Conservation (phyloP, 2,113 vertebrate species). For the Ondatra zibethicus region DNA sequence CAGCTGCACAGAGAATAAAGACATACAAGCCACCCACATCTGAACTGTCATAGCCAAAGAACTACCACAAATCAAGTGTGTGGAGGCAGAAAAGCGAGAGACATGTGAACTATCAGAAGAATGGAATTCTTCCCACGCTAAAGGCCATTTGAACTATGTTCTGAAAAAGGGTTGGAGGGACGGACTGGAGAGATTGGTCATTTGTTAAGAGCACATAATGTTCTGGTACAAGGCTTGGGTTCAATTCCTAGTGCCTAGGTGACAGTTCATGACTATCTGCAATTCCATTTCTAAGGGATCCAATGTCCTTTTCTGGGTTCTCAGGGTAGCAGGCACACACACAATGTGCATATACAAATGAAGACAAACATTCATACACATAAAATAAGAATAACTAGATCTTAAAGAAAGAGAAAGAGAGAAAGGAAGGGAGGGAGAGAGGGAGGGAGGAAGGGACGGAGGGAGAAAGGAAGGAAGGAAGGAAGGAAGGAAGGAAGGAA, state of each 20-base stretch:
- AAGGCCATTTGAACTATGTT: background rate
- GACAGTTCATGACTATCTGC: background rate
- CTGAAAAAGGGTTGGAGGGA: background rate
- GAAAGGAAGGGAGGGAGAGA: rapidly evolving
- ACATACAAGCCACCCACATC: background rate
- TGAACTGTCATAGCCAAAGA: background rate
- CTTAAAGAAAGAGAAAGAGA: background rate
- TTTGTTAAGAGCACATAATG: background rate
- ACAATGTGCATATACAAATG: background rate
- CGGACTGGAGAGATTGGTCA: background rate
- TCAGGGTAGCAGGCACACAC: background rate
- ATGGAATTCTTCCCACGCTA: background rate
- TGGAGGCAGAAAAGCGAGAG: background rate
- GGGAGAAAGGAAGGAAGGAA: too few species aligned
- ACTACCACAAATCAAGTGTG: background rate
- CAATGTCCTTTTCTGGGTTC: background rate
- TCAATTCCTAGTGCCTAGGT: background rate
- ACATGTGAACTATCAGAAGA: background rate
- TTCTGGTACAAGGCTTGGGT: background rate
- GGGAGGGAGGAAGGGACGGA: rapidly evolving
- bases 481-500: too few species aligned
- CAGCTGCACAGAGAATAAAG: background rate
- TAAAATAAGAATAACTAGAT: background rate
- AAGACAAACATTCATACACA: background rate
- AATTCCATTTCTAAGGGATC: background rate